These are phyloP conservation scores for Peromyscus attwateri DNA, from an alignment of 2,797 vertebrate genomes.

Conservation along the genomic window DNA sequence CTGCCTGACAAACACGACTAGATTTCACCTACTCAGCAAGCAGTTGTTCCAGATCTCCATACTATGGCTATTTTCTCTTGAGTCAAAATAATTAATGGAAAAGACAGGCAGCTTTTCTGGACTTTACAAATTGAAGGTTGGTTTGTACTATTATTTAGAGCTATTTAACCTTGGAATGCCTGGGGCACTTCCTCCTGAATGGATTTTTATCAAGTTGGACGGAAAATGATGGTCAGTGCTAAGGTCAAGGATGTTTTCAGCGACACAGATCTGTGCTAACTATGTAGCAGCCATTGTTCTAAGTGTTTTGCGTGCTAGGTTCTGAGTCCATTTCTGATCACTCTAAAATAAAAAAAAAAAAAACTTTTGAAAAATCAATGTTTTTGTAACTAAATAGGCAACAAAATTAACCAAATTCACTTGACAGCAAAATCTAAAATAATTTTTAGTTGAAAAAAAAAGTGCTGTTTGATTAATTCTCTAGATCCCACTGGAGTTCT, in stretches of 20 bases:
- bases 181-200: background rate
- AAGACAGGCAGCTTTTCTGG: constrained; percentile 17
- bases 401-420: constrained; percentile 56
- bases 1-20: constrained; percentile 9
- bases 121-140: constrained; percentile 49
- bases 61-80: constrained; percentile 5
- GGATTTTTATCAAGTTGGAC: constrained; percentile 7
- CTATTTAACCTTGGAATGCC: constrained; percentile 46
- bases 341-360: constrained; percentile 59
- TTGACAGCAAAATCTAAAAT: constrained; percentile 44
- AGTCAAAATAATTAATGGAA: constrained; percentile 37
- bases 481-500: background rate
- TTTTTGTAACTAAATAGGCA: constrained; percentile 25
- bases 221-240: background rate
- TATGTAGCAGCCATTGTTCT: background rate
- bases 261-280: background rate
- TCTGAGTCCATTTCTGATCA: background rate
- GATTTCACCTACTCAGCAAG: constrained; percentile 37
- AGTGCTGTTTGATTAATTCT: constrained; percentile 41
- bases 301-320: background rate
- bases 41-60: constrained; percentile 11
- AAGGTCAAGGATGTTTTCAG: background rate
- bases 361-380: constrained; percentile 38
- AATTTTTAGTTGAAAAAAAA: constrained; percentile 45
- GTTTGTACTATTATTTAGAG: constrained; percentile 36